Conservation (phyloP, 2,113 vertebrate genomes). For the Panthera uncia region DNA sequence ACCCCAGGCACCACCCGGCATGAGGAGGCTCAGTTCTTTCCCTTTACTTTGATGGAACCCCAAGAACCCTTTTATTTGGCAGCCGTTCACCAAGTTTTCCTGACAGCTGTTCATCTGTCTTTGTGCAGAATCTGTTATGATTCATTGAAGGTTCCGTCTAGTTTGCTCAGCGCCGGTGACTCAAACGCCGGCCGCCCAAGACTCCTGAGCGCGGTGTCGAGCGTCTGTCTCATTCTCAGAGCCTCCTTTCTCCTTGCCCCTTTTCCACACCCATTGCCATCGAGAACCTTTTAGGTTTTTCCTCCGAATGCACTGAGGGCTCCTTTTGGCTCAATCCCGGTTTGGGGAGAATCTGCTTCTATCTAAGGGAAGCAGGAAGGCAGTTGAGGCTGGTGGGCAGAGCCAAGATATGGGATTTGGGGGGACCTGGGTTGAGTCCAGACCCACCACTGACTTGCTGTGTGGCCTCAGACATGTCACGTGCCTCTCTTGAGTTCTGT, state of each 20-base stretch:
- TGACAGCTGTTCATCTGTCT: not conserved
- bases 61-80: not conserved
- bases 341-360: not conserved
- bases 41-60: not conserved
- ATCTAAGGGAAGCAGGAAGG: no score
- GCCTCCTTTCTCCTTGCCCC: not conserved
- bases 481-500: not conserved
- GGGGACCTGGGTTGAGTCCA: no score
- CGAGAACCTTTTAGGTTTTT: not conserved
- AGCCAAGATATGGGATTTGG: no score
- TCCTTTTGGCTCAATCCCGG: not conserved
- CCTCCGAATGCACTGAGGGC: not conserved
- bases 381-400: not conserved
- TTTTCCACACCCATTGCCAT: fast-evolving
- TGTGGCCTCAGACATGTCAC: not conserved
- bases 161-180: not conserved
- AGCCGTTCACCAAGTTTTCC: not conserved
- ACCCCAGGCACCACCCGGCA: not conserved
- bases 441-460: not conserved
- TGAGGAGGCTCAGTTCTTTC: not conserved
- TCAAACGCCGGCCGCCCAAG: fast-evolving
- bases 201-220: not conserved
- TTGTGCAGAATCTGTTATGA: not conserved
- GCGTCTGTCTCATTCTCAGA: fast-evolving
- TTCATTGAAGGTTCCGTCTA: not conserved